Evolutionary conservation across 2,888 invertebrate genomes (phyloP), one percentile per base, ranked within the genome.

Genomic region (Orthosia gothica): DNA sequence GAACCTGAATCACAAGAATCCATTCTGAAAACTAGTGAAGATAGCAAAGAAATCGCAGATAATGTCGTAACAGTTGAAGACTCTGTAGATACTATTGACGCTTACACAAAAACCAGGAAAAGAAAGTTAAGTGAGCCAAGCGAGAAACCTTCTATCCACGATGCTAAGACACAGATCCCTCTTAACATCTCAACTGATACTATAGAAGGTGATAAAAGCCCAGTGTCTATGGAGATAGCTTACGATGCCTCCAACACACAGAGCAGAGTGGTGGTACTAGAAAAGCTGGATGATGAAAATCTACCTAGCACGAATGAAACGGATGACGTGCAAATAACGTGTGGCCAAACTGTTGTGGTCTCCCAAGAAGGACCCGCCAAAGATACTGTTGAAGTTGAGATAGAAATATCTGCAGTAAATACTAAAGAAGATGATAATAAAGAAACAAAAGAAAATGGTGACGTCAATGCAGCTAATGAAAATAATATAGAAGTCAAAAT

Each of bases 301-400:
- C 84, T 96, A 18, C 95, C 96, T 0, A 93, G 94, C 72, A 93
- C 93, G 0, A 95, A 93, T 78, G 96, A 95, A 13, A 94, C 94
- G 1, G 96, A 96, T 79, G 96, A 96, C 79, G 84, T 95, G 5
- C 93, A 94, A 80, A 95, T 96, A 64, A 95, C 94, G 81, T 95
- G 95, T 72, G 96, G 95, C 5, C 96, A 96, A 90, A 74, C 84
- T 3, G 61, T 91, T 0, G 89, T 88, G 64, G 87, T 69, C 67
- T 94, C 95, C 5, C 94, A 92, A 88, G 94, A 95, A 11, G 94
- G 94, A 11, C 79, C 81, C 23, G n/a, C 74, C 0, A 70, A 68
- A 47, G 85, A 84, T 18, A 84, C 32, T 0, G 63, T 72, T 62
- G 81, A 81, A 76, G 67, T 73, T 18, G 74, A 64, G 11, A 74